Base-by-base conservation (phyloP, 2,113 vertebrate species). In the Stictonetta naevosa region DNA sequence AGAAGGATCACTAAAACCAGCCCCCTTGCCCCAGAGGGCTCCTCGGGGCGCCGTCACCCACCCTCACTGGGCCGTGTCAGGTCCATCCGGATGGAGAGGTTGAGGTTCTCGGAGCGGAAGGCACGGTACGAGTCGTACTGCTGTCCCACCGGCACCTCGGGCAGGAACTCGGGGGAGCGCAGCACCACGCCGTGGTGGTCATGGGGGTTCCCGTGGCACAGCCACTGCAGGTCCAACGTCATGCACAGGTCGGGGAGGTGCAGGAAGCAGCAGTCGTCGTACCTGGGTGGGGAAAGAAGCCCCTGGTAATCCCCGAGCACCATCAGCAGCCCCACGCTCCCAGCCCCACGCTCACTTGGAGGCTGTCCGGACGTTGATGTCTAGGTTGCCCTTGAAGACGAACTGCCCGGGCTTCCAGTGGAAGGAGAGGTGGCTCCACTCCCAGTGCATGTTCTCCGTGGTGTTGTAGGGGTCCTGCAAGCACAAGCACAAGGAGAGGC, bases 391-490 rank as follows among this genome's bases (percentile, higher is more conserved):
- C 97, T 98, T 99, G 96, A 99, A 99, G 76, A 99, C 96, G 46
- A 99, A 99, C 97, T 99, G 98, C 42, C 99, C 99, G 0, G 99
- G 98, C 60, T 98, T 99, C 99, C 99, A 99, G 94, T 98, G 98
- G 97, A 98, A 99, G 88, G 98, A 98, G 13, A 99, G 97, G 64
- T 98, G 99, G 95, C 40, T 99, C 99, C 99, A 99, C 82, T 99
- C 99, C 99, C 99, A 99, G 97, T 99, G 99, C 98, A 99, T 97
- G 95, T 99, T 99, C 97, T 99, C 99, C 0, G 99, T 99, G 12
- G 99, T 99, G 97, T 99, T 99, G 92, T 99, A 99, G 6, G 99
- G 99, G 84, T 99, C 99, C 99, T 99, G 95, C 33, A 93, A 90
- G 53, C 29, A 66, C 82, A 91, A 42, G 59, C 1, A 0, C 20